Evolutionary conservation across 2,113 vertebrate species (phyloP), one percentile per base, ranked within the genome.

Genomic region (Agelaius tricolor): DNA sequence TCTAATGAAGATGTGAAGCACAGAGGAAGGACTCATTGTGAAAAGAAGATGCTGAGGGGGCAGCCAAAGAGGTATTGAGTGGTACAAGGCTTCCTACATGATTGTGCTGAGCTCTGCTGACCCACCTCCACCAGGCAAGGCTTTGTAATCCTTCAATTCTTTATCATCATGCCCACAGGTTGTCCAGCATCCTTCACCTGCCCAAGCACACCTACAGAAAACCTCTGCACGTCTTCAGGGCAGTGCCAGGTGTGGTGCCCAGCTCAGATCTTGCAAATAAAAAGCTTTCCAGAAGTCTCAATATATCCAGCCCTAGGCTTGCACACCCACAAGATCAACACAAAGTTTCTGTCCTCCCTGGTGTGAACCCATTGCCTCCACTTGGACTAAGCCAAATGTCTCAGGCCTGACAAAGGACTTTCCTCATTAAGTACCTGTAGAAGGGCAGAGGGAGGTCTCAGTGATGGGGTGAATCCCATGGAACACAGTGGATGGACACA

Each of bases 1-100:
- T 96, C 81, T 75, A 92, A 37, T 15, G 47, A 93, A 90, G 87
- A 88, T 52, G n/a, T 73, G 62, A 80, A 81, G 52, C 86, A 55
- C 55, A 93, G 87, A 93, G 84, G 84, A 96, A 94, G 49, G 90
- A 73, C 51, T 83, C 0, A 0, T 37, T 65, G 22, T 8, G 3
- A 88, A 91, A 86, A 59, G 57, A 85, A 89, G 68, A 67, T 74
- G 55, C 71, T 80, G 63, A 84, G 39, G 28, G 24, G 37, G 58
- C 41, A 93, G 63, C 54, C 55, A 92, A 81, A 81, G 35, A 89
- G 80, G 37, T n/a, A 46, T 10, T 58, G 69, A 87, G 55, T 31
- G 33, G 55, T 68, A 89, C 79, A 74, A 75, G 28, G 39, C 79
- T 58, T 93, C 76, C 66, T 51, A 74, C 31, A 44, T 1, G 3